Evolutionary conservation across 2,797 vertebrate genomes (phyloP).

Genomic region (Florisuga fusca): DNA sequence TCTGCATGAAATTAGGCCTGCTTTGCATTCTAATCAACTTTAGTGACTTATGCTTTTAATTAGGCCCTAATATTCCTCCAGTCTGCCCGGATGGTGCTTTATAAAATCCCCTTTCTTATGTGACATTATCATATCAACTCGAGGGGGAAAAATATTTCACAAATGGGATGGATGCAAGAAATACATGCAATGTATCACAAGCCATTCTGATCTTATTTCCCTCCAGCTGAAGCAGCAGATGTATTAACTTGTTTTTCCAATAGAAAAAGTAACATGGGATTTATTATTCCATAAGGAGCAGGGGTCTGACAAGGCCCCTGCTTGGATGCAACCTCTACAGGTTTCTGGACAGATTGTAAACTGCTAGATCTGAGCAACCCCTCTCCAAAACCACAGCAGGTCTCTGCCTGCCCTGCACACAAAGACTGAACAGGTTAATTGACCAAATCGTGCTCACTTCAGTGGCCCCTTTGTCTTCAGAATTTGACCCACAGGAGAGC

Average conservation of each 20-base stretch:
- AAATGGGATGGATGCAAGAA: not conserved
- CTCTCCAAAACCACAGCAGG: slow-evolving; percentile 27
- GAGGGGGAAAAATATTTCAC: not conserved
- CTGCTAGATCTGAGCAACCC: not conserved
- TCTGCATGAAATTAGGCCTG: not conserved
- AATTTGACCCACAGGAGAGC: slow-evolving; percentile 29
- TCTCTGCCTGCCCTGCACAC: not conserved
- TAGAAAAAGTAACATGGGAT: not conserved
- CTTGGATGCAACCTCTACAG: not conserved
- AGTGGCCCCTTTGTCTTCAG: slow-evolving; percentile 27
- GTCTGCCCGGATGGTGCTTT: not conserved
- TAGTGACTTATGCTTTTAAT: slow-evolving; percentile 36
- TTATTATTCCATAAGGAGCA: not conserved
- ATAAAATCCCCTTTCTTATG: not conserved
- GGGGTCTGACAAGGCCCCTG: not conserved
- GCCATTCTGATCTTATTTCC: slow-evolving; percentile 29
- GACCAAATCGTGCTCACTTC: slow-evolving; percentile 41
- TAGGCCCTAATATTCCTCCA: slow-evolving; percentile 24
- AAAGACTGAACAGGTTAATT: slow-evolving; percentile 59
- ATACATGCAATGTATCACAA: slow-evolving; percentile 21
- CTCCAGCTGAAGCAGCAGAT: slow-evolving; percentile 29
- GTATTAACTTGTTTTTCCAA: slow-evolving; percentile 21
- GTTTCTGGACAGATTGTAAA: slow-evolving; percentile 8
- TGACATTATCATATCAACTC: slow-evolving; percentile 8
- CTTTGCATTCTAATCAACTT: slow-evolving; percentile 37